These are phyloP conservation scores for Drosophila pandora DNA, from an alignment of 1,140 invertebrate genomes.

Conservation along the genomic window DNA sequence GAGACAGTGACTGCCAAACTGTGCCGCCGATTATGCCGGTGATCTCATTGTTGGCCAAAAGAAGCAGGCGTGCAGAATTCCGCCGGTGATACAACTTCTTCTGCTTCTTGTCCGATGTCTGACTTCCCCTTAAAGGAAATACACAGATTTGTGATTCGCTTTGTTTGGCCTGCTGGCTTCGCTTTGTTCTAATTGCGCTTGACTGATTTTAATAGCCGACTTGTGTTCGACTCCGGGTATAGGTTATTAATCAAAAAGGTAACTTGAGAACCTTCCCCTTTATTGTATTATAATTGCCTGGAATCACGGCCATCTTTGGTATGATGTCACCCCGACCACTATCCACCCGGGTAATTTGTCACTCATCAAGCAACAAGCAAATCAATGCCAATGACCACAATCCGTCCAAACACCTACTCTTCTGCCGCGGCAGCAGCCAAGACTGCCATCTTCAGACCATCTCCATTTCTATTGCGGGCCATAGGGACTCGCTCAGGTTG, in stretches of 20 bases:
- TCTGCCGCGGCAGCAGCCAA: slow-evolving; percentile 3
- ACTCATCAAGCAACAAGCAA: slow-evolving; percentile 48
- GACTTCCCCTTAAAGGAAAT: slow-evolving; percentile 59
- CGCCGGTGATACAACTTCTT: slow-evolving; percentile 36
- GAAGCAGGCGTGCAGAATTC: slow-evolving; percentile 70
- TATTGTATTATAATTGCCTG: slow-evolving; percentile 75
- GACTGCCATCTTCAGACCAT: slow-evolving; percentile 21
- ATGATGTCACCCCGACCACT: slow-evolving; percentile 63
- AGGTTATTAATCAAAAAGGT: slow-evolving; percentile 72
- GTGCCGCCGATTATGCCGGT: slow-evolving; percentile 37
- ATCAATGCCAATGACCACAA: slow-evolving; percentile 63
- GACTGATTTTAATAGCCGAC: slow-evolving; percentile 74
- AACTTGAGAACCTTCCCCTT: slow-evolving; percentile 32
- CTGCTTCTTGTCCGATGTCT: slow-evolving; percentile 16
- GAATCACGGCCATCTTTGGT: slow-evolving; percentile 52
- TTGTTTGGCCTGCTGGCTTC: slow-evolving; percentile 25
- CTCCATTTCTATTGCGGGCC: slow-evolving; percentile 31
- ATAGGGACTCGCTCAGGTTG: slow-evolving; percentile 25
- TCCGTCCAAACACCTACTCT: slow-evolving; percentile 76
- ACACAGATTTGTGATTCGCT: slow-evolving; percentile 41
- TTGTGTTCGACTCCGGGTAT: slow-evolving; percentile 23
- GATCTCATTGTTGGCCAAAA: slow-evolving; percentile 62
- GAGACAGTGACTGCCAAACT: slow-evolving; percentile 39
- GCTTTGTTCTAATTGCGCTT: slow-evolving; percentile 80
- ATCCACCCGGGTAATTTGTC: slow-evolving; percentile 59